Evolutionary conservation across 2,797 vertebrate species (phyloP).

Genomic region (Macropus fuliginosus): DNA sequence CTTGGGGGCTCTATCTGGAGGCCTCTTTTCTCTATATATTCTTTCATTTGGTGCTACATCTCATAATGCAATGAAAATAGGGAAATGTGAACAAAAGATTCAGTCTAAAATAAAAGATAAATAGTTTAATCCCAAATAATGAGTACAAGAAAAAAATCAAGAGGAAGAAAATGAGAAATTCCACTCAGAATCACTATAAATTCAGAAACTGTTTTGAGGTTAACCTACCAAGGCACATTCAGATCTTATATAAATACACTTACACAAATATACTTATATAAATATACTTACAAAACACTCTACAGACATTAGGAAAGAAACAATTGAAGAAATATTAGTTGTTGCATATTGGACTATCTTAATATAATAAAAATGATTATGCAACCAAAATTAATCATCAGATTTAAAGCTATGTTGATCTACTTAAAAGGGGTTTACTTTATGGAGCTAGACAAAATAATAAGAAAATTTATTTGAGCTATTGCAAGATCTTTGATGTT

Average conservation of each 20-base stretch:
- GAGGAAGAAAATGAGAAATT: background rate
- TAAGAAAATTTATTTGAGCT: background rate
- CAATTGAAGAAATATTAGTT: background rate
- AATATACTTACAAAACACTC: background rate
- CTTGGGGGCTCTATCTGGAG: background rate
- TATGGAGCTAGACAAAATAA: background rate
- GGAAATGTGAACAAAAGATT: background rate
- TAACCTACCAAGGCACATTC: background rate
- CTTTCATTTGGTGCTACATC: background rate
- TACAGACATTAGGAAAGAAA: background rate
- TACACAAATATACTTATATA: background rate
- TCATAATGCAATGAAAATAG: background rate
- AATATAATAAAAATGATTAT: background rate
- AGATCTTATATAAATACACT: background rate
- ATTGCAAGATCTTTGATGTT: background rate
- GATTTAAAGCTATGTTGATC: background rate
- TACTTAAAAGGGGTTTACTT: background rate
- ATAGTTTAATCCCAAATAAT: background rate
- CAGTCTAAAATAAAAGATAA: background rate
- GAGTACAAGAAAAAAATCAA: background rate
- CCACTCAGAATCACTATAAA: background rate
- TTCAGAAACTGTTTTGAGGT: background rate
- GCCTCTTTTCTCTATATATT: background rate
- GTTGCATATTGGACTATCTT: background rate
- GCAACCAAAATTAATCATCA: background rate